Conservation (phyloP, 1,140 invertebrate genomes). For the Oryctes rhinoceros region DNA sequence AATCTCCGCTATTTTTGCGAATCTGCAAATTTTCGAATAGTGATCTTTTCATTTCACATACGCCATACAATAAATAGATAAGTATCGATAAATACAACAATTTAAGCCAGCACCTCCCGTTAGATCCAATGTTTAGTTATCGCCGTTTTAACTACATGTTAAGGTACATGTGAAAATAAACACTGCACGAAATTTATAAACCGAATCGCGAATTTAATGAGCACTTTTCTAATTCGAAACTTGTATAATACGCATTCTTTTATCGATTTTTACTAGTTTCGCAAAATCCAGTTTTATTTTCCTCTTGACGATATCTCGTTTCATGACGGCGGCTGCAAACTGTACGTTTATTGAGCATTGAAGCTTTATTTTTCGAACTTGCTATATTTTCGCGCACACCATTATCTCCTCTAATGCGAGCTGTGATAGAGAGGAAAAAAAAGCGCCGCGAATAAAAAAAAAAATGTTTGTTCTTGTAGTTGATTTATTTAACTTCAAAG, state of each 20-base stretch:
- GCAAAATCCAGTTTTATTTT: not conserved
- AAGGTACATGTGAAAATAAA: not conserved
- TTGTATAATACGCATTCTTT: not conserved
- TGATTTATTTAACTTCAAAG: conserved; percentile 13
- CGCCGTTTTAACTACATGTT: not conserved
- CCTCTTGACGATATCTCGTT: not conserved
- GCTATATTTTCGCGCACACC: not conserved
- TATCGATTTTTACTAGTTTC: not conserved
- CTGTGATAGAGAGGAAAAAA: not conserved
- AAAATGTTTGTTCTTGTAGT: not conserved
- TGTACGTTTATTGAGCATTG: not conserved
- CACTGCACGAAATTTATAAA: not conserved
- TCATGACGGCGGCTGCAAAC: not conserved
- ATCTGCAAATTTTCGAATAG: no score
- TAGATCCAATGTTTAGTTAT: not conserved
- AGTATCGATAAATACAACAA: conserved; percentile 2
- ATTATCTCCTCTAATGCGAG: not conserved
- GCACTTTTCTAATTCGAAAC: not conserved
- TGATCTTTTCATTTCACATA: not conserved
- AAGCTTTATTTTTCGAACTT: not conserved
- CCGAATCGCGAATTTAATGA: not conserved
- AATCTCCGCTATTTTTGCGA: no score
- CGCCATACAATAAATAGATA: not conserved
- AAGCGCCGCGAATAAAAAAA: not conserved
- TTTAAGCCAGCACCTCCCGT: not conserved